Conservation (phyloP, 2,888 invertebrate species). For the Volucella inanis region DNA sequence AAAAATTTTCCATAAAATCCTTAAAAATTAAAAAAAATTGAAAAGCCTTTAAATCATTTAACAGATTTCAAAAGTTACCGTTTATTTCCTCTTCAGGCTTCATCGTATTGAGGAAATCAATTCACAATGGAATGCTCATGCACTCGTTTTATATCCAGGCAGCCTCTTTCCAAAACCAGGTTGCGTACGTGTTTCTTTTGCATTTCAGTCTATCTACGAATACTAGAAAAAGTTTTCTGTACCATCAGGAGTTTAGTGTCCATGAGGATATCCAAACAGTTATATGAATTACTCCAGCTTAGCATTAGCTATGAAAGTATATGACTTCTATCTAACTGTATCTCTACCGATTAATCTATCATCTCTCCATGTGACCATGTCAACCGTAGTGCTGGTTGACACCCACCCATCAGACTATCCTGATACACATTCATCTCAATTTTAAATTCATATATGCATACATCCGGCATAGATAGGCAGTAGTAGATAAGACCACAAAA, state of each 20-base stretch:
- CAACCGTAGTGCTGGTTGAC: too few relatives aligned
- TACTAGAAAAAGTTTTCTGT: constrained; percentile 50
- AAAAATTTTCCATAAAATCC: too few relatives aligned
- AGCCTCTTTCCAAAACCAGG: constrained; percentile 25
- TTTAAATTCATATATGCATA: constrained; percentile 73
- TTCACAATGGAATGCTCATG: constrained; percentile 43
- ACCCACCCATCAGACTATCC: constrained; percentile 61
- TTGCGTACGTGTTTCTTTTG: not conserved
- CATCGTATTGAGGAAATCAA: constrained; percentile 17
- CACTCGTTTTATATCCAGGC: constrained; percentile 30
- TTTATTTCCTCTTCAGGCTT: not conserved
- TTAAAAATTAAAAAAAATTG: too few relatives aligned
- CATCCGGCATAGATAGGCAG: constrained; percentile 73
- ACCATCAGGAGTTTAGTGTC: constrained; percentile 45
- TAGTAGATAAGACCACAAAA: constrained; percentile 71
- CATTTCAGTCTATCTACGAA: constrained; percentile 47
- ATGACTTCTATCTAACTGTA: not conserved
- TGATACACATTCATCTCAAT: constrained; percentile 69
- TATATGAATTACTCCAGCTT: constrained; percentile 41
- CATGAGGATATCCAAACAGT: constrained; percentile 65
- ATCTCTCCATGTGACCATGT: constrained; percentile 55
- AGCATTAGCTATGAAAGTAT: not conserved
- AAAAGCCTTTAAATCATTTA: not conserved
- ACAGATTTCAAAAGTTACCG: not conserved
- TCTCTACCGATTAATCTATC: constrained; percentile 41